Conservation (phyloP, 2,888 invertebrate genomes). For the Drosophila villosipedis region DNA sequence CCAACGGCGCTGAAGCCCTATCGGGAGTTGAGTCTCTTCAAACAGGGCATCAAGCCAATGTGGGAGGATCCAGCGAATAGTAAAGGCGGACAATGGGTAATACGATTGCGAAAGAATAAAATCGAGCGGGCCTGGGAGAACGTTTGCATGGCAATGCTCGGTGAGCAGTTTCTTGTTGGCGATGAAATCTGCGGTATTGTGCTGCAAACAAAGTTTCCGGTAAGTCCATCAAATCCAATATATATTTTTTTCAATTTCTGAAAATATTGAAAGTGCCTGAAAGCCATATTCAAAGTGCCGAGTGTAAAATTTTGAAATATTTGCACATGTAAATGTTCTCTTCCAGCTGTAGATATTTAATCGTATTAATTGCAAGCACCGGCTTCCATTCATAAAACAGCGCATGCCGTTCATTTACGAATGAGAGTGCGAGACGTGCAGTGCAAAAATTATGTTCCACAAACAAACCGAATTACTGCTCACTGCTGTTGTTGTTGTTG, state of each 20-base stretch:
- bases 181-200: slow-evolving; percentile 99
- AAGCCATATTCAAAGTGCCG: slow-evolving; percentile 46
- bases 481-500: slow-evolving; percentile 50
- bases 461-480: slow-evolving; percentile 63
- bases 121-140: slow-evolving; percentile 99
- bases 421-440: slow-evolving; percentile 45
- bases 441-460: slow-evolving; percentile 61
- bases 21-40: slow-evolving; percentile 98
- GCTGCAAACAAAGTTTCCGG: slow-evolving; percentile 95
- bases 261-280: slow-evolving; percentile 8
- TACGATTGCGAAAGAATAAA: slow-evolving; percentile 96
- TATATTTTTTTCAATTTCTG: background rate
- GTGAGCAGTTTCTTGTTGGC: slow-evolving; percentile 99
- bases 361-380: slow-evolving; percentile 41
- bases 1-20: slow-evolving; percentile 96
- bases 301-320: slow-evolving; percentile 3
- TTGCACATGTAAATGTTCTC: slow-evolving; percentile 25
- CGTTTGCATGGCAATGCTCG: slow-evolving; percentile 98
- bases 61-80: slow-evolving; percentile 99
- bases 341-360: slow-evolving; percentile 37
- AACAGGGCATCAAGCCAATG: slow-evolving; percentile 99
- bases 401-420: slow-evolving; percentile 46
- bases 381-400: slow-evolving; percentile 68
- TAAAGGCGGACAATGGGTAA: slow-evolving; percentile 99
- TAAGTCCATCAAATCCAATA: slow-evolving; percentile 66